Evolutionary conservation across 1,140 invertebrate genomes (phyloP), one percentile per base, ranked within the genome.

Genomic region (Bombus difficillimus): DNA sequence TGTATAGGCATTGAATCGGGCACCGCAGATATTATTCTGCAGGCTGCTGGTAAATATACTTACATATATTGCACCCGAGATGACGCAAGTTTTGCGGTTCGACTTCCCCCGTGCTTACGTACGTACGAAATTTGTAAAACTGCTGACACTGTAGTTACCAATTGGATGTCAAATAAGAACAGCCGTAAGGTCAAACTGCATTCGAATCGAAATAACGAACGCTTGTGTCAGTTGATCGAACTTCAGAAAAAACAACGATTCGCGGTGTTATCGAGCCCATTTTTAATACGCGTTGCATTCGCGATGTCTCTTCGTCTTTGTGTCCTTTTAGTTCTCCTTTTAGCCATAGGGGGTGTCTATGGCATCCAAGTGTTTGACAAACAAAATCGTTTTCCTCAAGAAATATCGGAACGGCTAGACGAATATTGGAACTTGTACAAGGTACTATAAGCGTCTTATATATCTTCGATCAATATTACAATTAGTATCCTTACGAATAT

Each of bases 381-480:
- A 25, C 47, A 57, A 37, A 53, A 81, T 9, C 81, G 28, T 25
- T 86, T 94, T 13, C 91, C 94, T 1, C 22, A 77, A 1, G 81
- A 91, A 47, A 74, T 94, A 59, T 92, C 94, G 1, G 71, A 89
- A 59, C 85, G 87, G 41, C 73, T 95, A 32, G 86, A 94, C 73
- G 92, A 94, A 18, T 94, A 93, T 81, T 95, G 94, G 94, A 75
- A 91, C 41, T 47, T 75, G 10, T 95, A 93, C 79, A 95, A 95
- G 94, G 94, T 95, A 80, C 25, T 8, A 25, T n/a, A 37, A 9
- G 6, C n/a, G 25, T 66, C 57, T 39, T 39, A 32, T 32, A 39
- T 2, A 34, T 68, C 18, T 18, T 6, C 18, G 39, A 28, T 34
- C 8, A n/a, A 22, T 22, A 1, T 25, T 62, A 13, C 9, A n/a